phyloP scores from a whole-genome alignment of 2,888 invertebrate species.

The Pristionchus entomophagus region DNA sequence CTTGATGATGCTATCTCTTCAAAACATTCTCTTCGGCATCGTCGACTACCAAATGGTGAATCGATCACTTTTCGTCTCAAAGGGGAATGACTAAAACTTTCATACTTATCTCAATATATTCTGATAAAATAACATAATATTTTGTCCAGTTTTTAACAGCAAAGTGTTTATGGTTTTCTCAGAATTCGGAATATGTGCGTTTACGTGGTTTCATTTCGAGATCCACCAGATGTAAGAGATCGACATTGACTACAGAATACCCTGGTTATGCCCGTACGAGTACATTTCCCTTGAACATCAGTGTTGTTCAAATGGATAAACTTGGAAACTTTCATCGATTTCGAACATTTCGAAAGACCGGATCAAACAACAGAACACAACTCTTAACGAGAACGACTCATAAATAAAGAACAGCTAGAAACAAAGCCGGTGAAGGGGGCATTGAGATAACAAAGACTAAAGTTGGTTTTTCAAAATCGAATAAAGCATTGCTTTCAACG shows the following conservation, averaged over 20 bases:
- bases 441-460: neutral
- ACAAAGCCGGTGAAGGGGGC: neutral
- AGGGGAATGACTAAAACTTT: no score
- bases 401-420: neutral
- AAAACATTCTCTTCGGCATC: no score
- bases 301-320: neutral
- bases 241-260: neutral
- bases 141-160: no score
- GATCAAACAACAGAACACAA: slow-evolving; percentile 23
- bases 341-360: slow-evolving; percentile 27
- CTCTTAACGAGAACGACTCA: slow-evolving; percentile 28
- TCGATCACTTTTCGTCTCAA: no score
- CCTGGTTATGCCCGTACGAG: neutral
- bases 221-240: slow-evolving; percentile 23
- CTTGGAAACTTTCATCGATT: slow-evolving; percentile 21
- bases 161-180: no score
- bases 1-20: no score
- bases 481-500: slow-evolving; percentile 34
- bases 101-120: no score
- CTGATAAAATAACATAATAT: no score
- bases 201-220: slow-evolving; percentile 85
- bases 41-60: no score
- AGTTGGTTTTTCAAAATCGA: neutral
- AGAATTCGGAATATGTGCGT: no score
- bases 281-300: neutral